Conservation (phyloP, 2,113 vertebrate species). For the Glaucidium brasilianum region DNA sequence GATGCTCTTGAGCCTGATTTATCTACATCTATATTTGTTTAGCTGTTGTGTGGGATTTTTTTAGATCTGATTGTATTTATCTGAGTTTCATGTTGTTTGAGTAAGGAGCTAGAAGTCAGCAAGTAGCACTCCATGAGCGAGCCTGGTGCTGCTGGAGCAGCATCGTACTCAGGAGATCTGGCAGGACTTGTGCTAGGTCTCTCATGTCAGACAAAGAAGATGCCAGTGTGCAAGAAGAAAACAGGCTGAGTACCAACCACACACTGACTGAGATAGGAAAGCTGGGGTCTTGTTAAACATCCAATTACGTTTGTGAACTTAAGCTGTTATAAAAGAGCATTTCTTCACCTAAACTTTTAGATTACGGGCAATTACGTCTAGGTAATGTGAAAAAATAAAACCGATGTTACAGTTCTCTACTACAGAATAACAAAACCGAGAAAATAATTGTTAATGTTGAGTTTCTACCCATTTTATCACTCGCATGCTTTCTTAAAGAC, state of each 20-base stretch:
- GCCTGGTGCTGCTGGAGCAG: neutral
- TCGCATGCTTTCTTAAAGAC: accelerated
- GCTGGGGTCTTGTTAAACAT: neutral
- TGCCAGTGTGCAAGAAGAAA: neutral
- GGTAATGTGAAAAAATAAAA: accelerated
- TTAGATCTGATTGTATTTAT: neutral
- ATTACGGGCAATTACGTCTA: neutral
- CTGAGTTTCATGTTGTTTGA: neutral
- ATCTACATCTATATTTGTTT: neutral
- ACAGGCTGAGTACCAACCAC: neutral
- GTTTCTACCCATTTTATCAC: neutral
- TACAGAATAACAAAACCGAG: neutral
- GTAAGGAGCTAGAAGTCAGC: neutral
- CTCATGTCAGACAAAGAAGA: neutral
- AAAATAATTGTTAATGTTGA: neutral
- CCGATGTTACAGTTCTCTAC: accelerated
- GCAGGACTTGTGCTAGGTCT: neutral
- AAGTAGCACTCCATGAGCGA: neutral
- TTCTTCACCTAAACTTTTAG: neutral
- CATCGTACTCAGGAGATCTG: neutral
- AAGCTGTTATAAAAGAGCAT: neutral
- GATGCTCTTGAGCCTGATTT: neutral
- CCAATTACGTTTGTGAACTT: neutral
- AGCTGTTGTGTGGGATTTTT: neutral
- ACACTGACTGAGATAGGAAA: neutral